Percentiles rank a stretch among this genome's conserved stretches.
Conservation (phyloP, 2,797 vertebrate species). For the Spea hammondii region DNA sequence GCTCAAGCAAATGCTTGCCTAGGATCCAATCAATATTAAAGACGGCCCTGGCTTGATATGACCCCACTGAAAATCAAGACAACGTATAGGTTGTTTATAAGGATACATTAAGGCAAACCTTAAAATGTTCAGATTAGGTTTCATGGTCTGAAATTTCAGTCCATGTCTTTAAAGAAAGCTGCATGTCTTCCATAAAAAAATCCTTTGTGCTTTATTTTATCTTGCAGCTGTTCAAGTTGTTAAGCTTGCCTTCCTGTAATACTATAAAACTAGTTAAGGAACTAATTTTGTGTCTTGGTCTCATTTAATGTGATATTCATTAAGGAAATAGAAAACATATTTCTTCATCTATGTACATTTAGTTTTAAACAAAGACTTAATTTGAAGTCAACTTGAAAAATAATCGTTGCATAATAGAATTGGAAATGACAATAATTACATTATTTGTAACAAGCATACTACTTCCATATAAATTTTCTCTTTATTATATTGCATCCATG, state of each 20-base stretch:
- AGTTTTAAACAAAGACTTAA: slow-evolving; percentile 38
- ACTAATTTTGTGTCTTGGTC: background rate
- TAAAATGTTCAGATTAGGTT: no score
- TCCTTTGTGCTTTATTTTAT: background rate
- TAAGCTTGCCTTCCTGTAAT: background rate
- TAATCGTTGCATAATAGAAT: slow-evolving; percentile 37
- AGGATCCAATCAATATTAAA: no score
- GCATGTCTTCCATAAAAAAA: no score
- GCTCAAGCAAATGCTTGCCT: no score
- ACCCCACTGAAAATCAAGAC: no score
- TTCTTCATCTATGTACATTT: slow-evolving; percentile 42
- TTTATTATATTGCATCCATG: slow-evolving; percentile 35
- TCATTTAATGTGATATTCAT: slow-evolving; percentile 33
- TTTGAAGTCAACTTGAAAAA: slow-evolving; percentile 37
- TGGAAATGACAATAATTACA: slow-evolving; percentile 40
- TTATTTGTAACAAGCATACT: slow-evolving; percentile 44
- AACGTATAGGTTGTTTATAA: no score
- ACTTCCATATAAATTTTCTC: slow-evolving; percentile 42
- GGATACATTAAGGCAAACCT: no score
- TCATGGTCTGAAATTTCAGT: no score
- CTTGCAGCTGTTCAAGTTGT: slow-evolving; percentile 4
- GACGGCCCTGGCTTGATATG: no score
- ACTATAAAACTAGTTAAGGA: slow-evolving; percentile 16
- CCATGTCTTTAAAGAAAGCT: no score
- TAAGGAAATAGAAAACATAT: slow-evolving; percentile 42